Percentiles rank a stretch among this genome's conserved stretches.
Evolutionary conservation across 2,797 vertebrate genomes (phyloP).

Genomic region (Sebastes hubbsi): DNA sequence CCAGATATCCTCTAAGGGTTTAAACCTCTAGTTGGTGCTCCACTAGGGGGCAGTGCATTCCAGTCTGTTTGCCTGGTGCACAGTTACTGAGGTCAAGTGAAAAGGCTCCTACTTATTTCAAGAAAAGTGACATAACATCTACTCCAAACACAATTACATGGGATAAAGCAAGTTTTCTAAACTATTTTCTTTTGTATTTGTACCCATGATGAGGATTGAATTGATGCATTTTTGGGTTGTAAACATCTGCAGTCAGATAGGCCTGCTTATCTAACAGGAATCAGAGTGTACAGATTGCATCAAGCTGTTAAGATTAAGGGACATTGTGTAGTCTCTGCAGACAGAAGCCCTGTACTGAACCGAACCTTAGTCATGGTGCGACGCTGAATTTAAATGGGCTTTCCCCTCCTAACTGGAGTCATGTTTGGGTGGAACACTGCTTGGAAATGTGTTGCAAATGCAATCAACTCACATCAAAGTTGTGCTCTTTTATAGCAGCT

Average conservation of each 20-base stretch:
- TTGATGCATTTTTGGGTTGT: neutral
- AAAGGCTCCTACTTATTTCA: neutral
- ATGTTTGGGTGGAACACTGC: slow-evolving; percentile 4
- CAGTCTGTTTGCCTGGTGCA: slow-evolving; percentile 27
- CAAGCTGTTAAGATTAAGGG: slow-evolving; percentile 20
- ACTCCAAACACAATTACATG: neutral
- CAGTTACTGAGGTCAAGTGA: slow-evolving; percentile 23
- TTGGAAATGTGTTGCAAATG: slow-evolving; percentile 16
- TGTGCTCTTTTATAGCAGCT: neutral
- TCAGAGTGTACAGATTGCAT: slow-evolving; percentile 20
- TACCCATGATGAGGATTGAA: neutral
- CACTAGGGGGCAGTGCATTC: slow-evolving; percentile 74
- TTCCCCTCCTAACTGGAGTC: neutral
- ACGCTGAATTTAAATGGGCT: slow-evolving; percentile 18
- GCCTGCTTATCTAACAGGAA: neutral
- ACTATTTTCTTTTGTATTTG: neutral
- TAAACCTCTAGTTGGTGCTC: neutral
- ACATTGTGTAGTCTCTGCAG: slow-evolving; percentile 7
- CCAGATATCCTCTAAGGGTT: neutral
- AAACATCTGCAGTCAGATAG: neutral
- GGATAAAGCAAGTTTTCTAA: neutral
- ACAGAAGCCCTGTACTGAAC: slow-evolving; percentile 27
- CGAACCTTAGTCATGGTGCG: slow-evolving; percentile 1
- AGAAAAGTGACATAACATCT: neutral
- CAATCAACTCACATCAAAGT: slow-evolving; percentile 21